These are phyloP conservation scores for Onthophagus sagittarius DNA, from an alignment of 2,888 invertebrate genomes.

Conservation along the genomic window DNA sequence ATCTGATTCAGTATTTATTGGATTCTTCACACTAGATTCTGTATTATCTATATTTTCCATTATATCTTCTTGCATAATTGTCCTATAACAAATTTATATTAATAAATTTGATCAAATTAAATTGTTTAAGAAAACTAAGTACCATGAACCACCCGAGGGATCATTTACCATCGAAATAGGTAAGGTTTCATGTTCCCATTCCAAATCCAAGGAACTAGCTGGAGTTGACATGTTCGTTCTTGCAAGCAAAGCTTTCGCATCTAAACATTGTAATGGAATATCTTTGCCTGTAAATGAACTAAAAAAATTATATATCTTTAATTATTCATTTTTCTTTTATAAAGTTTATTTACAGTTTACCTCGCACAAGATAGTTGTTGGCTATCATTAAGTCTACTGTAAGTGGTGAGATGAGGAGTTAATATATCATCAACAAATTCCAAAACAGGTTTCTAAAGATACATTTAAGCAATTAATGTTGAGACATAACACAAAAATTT, in stretches of 20 bases:
- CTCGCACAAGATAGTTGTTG: constrained; percentile 43
- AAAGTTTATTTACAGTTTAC: constrained; percentile 29
- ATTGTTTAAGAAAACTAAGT: too few relatives aligned
- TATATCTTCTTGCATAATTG: constrained; percentile 30
- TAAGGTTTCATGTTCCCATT: constrained; percentile 66
- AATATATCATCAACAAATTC: constrained; percentile 46
- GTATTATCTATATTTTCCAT: constrained; percentile 19
- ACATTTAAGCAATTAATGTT: background rate
- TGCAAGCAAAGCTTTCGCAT: constrained; percentile 52
- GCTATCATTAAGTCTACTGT: constrained; percentile 46
- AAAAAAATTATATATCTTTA: background rate
- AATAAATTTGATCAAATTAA: too few relatives aligned
- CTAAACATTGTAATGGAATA: constrained; percentile 58
- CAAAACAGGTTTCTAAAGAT: constrained; percentile 43
- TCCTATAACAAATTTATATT: constrained; percentile 26
- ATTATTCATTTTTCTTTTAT: background rate
- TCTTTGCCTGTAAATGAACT: constrained; percentile 47
- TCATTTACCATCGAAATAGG: constrained; percentile 43
- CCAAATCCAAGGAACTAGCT: constrained; percentile 64
- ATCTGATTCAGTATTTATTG: constrained; percentile 45
- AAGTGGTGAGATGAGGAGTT: constrained; percentile 41
- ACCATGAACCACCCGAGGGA: constrained; percentile 46
- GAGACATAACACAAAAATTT: background rate
- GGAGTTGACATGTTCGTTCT: constrained; percentile 54
- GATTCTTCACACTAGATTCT: constrained; percentile 39